These are phyloP conservation scores for Dicycla oo DNA, from an alignment of 2,888 invertebrate species.

Conservation along the genomic window DNA sequence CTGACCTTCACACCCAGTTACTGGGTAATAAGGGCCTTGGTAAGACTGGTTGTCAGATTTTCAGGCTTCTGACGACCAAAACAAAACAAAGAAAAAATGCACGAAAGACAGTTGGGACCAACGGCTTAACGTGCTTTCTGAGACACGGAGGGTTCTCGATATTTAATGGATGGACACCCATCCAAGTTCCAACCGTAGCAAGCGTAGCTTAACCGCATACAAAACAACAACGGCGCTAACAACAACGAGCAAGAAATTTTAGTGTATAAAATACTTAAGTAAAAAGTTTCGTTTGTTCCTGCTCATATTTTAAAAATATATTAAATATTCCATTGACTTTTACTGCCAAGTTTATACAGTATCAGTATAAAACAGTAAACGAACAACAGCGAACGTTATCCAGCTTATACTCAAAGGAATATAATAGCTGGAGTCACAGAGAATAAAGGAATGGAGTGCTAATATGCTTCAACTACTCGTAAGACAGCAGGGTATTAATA, in stretches of 20 bases:
- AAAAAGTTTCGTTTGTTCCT: background rate
- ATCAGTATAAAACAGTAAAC: constrained; percentile 39
- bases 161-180: no score
- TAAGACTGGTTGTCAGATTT: no score
- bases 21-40: no score
- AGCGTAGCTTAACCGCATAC: no score
- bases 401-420: constrained; percentile 39
- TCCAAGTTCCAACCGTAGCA: no score
- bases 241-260: background rate
- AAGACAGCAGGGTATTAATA: background rate
- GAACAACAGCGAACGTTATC: constrained; percentile 39
- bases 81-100: no score
- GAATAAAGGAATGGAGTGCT: constrained; percentile 32
- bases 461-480: background rate
- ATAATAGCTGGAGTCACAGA: constrained; percentile 17
- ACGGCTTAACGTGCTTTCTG: no score
- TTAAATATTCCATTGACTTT: constrained; percentile 24
- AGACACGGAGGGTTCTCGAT: no score
- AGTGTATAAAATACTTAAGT: background rate
- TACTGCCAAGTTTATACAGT: constrained; percentile 14
- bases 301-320: background rate
- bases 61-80: no score
- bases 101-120: no score
- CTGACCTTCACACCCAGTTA: no score
- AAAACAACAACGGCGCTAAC: background rate